Evolutionary conservation across 2,797 vertebrate genomes (phyloP).

Genomic region (Chaetophractus vellerosus): DNA sequence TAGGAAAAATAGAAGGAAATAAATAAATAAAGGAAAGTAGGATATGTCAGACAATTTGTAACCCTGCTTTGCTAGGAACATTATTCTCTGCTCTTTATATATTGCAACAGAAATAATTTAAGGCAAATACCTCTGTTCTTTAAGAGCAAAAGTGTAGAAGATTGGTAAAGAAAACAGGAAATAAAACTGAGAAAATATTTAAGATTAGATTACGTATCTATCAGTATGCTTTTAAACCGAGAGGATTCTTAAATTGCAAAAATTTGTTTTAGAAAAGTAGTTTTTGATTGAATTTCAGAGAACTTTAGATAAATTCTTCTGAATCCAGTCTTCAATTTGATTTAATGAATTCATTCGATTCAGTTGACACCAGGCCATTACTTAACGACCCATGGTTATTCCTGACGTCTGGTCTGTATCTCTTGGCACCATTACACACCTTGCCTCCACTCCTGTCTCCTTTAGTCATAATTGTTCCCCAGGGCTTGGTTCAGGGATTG

Average conservation of each 20-base stretch:
- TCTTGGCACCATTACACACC: background rate
- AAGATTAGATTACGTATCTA: background rate
- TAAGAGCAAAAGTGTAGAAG: background rate
- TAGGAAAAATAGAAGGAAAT: background rate
- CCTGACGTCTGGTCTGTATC: background rate
- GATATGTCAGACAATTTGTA: slow-evolving; percentile 17
- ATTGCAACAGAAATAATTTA: background rate
- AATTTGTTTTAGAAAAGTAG: slow-evolving; percentile 45
- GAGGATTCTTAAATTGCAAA: background rate
- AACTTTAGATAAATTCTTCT: background rate
- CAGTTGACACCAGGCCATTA: background rate
- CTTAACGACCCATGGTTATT: background rate
- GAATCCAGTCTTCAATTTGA: slow-evolving; percentile 26
- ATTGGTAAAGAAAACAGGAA: background rate
- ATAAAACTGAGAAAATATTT: background rate
- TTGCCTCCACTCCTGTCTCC: background rate
- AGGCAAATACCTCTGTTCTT: background rate
- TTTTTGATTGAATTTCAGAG: slow-evolving; percentile 5
- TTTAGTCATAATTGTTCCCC: background rate
- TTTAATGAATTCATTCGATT: background rate
- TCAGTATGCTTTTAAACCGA: slow-evolving; percentile 13
- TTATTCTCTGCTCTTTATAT: background rate
- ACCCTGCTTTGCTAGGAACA: background rate
- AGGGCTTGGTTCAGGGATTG: background rate
- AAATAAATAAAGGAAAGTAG: background rate